Evolutionary conservation across 2,113 vertebrate genomes (phyloP), one percentile per base, ranked within the genome.

Genomic region (Mastomys coucha): DNA sequence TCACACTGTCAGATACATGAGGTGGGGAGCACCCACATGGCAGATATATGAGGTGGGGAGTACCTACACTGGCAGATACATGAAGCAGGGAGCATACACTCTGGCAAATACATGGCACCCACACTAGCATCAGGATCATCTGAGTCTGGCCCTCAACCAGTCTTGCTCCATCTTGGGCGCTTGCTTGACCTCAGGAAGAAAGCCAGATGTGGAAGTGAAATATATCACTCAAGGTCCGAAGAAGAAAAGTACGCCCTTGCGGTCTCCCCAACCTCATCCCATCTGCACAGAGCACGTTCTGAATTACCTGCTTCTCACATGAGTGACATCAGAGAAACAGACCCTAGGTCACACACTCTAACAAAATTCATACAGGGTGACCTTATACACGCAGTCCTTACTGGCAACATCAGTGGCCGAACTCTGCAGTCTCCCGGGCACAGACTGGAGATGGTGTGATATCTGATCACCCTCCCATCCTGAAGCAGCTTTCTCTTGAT

Each of bases 401-500:
- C 53, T 51, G 67, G 73, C 17, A 45, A 94, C 20, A 53, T 28
- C 53, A 75, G 56, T 53, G 58, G 7, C 69, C 33, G 11, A 36
- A 58, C 36, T 93, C 56, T 88, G 39, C 51, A 49, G 8, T 53
- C 58, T 73, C 33, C 76, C 51, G 20, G 80, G 39, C 19, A 92
- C 58, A 51, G 14, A 42, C n/a, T 77, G 58, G 85, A 88, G 67
- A 36, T 24, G 70, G 63, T 28, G 36, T 72, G 49, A 65, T 2
- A 36, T 84, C 39, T 31, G 4, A 14, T 24, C 42, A 78, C 67
- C 88, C 63, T 31, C 19, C 6, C 22, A 20, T 67, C 24, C 63
- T 53, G 73, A 96, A 77, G 73, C 19, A 78, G 70, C 51, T 93
- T 94, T 65, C 69, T 94, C 58, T 92, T 31, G 76, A 90, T 95